These are phyloP conservation scores for Umimayanthus chanpuru DNA, from an alignment of 92 coral and sea anemone species.

Conservation along the genomic window DNA sequence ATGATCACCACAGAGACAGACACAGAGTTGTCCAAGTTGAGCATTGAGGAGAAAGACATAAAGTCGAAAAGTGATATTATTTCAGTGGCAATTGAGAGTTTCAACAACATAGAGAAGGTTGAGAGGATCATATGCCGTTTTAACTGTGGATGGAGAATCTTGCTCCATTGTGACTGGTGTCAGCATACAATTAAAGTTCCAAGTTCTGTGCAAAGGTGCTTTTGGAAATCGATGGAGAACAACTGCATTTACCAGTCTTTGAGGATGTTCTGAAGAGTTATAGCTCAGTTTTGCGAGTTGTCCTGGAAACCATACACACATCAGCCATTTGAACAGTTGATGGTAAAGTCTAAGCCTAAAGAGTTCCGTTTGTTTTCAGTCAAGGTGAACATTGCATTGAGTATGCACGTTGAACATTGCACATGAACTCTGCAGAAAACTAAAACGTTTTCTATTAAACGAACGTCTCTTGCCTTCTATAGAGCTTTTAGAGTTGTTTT, in stretches of 20 bases:
- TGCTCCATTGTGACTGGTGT: conserved; percentile 16
- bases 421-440: too few species aligned
- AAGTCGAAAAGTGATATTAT: conserved; percentile 7
- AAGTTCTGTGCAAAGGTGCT: conserved; percentile 14
- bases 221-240: background rate
- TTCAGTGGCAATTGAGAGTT: background rate
- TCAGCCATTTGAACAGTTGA: background rate
- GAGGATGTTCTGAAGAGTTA: conserved; percentile 17
- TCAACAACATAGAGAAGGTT: conserved; percentile 8
- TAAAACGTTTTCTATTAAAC: too few species aligned
- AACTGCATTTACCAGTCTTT: conserved; percentile 3
- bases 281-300: background rate
- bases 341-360: background rate
- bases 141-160: background rate
- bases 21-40: background rate
- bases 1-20: background rate
- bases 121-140: background rate
- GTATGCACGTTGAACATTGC: too few species aligned
- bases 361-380: too few species aligned
- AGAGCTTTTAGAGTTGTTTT: too few species aligned
- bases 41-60: background rate
- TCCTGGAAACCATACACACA: background rate
- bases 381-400: too few species aligned
- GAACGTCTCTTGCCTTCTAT: too few species aligned
- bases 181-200: background rate